A percentile compares a stretch with the other conserved stretches of the same genome.
phyloP scores from a whole-genome alignment of 2,888 invertebrate species.

The Drosophila cracens region DNA sequence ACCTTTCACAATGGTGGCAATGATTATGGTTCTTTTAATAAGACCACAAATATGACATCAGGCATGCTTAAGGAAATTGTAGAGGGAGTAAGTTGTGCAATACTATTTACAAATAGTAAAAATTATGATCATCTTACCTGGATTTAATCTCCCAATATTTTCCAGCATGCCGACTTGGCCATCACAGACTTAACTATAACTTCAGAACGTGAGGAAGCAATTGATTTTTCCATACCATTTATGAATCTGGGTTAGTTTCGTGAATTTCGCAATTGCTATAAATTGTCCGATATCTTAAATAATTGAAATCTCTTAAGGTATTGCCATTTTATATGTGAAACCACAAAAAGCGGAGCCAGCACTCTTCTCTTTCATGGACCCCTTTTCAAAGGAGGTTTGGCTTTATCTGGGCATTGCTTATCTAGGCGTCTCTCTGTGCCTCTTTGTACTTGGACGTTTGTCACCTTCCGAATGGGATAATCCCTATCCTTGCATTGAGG shows the following conservation, averaged over 20 bases:
- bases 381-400: slow-evolving; percentile 95
- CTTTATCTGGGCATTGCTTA: slow-evolving; percentile 88
- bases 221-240: slow-evolving; percentile 98
- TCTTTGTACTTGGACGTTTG: slow-evolving; percentile 92
- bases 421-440: slow-evolving; percentile 85
- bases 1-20: slow-evolving; percentile 91
- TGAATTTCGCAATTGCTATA: fast-evolving
- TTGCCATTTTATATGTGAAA: slow-evolving; percentile 94
- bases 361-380: slow-evolving; percentile 95
- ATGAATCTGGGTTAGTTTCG: slow-evolving; percentile 91
- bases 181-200: slow-evolving; percentile 96
- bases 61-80: slow-evolving; percentile 94
- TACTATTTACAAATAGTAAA: not conserved
- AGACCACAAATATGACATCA: slow-evolving; percentile 90
- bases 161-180: slow-evolving; percentile 91
- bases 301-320: slow-evolving; percentile 86
- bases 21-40: slow-evolving; percentile 90
- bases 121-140: not conserved
- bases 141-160: not conserved
- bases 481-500: slow-evolving; percentile 93
- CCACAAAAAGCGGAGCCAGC: slow-evolving; percentile 93
- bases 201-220: slow-evolving; percentile 93
- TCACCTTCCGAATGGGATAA: slow-evolving; percentile 96
- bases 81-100: slow-evolving; percentile 85
- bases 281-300: not conserved